A percentile compares a stretch with the other conserved stretches of the same genome.
phyloP scores from a whole-genome alignment of 2,113 vertebrate species.

The Alaudala cheleensis region DNA sequence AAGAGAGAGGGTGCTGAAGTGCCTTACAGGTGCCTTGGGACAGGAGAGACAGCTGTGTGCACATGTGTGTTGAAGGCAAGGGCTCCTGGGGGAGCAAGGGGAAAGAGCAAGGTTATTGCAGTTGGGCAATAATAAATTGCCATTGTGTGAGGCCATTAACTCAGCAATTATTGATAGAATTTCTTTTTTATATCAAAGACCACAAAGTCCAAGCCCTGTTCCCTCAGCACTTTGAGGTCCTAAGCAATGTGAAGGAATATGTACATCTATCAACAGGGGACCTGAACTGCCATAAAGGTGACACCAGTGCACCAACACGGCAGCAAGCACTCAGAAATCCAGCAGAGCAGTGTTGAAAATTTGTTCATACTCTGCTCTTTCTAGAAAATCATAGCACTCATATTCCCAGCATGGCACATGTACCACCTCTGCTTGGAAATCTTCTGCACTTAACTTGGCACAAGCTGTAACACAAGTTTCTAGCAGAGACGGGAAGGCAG shows the following conservation, averaged over 20 bases:
- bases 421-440: background rate
- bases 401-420: background rate
- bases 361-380: background rate
- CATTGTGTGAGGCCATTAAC: background rate
- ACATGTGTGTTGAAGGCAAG: background rate
- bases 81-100: background rate
- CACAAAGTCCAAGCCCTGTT: background rate
- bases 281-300: background rate
- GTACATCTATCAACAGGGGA: background rate
- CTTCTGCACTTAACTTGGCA: background rate
- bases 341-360: background rate
- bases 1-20: background rate
- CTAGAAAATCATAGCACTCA: background rate
- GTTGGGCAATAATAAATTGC: background rate
- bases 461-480: background rate
- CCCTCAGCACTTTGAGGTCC: background rate
- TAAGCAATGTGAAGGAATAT: background rate
- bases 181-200: background rate
- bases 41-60: background rate
- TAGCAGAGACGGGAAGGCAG: background rate
- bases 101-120: background rate
- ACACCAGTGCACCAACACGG: background rate
- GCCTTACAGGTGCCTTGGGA: rapidly evolving
- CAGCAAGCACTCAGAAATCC: background rate
- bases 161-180: background rate